Evolutionary conservation across 2,113 vertebrate species (phyloP), one percentile per base, ranked within the genome.

Genomic region (Rhineura floridana): DNA sequence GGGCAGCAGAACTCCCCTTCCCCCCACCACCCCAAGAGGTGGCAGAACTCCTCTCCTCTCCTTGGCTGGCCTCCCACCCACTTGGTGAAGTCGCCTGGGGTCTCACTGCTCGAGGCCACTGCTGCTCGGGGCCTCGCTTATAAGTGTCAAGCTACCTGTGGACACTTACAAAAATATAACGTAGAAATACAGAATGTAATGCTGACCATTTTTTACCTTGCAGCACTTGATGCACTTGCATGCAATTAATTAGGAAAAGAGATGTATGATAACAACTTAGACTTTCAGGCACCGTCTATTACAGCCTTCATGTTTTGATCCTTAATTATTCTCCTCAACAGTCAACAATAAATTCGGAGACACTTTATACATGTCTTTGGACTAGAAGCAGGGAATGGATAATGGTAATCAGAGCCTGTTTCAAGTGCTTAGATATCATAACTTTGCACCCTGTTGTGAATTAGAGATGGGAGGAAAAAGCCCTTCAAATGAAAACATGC

Each of bases 401-500:
- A 87, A 90, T n/a, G 28, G 50, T 88, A 72, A 89, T 82, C 33
- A 44, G 50, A 83, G 50, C 42, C 65, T 78, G 81, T 55, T 93
- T 91, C 85, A 91, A 55, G 67, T 59, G 44, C 75, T 92, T 81
- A 52, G 76, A 69, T 87, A 88, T 59, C 73, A 77, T 81, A 67
- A 65, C 42, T 92, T 85, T 84, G 55, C 72, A 92, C 77, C 86
- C 85, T 90, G 83, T 39, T 85, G 89, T 88, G 92, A 91, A 91
- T 92, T 93, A 91, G 85, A 81, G 88, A 90, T 65, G 62, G 62
- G 90, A 55, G 25, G 42, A 3, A 11, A 15, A 76, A 89, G n/a
- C 46, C 88, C 87, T 93, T 94, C 92, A 94, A 89, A 94, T 86
- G 76, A 73, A 91, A 81, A 63, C 17, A 80, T 0, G 52, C 21